Evolutionary conservation across 2,888 invertebrate genomes (phyloP), one percentile per base, ranked within the genome.

Genomic region (Exocentrus adspersus): DNA sequence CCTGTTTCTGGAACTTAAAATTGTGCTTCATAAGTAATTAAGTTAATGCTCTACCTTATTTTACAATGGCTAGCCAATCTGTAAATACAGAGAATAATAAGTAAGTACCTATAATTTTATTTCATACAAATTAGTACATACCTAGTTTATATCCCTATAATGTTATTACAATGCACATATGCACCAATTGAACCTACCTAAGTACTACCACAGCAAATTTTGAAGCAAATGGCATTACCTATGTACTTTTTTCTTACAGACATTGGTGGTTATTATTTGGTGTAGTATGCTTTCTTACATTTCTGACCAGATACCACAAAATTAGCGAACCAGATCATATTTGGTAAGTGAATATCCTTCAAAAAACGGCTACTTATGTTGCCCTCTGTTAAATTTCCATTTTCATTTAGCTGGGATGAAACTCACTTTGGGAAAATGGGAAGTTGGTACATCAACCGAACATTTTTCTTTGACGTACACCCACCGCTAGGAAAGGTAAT

Each of bases 351-450:
- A 20, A 28, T 17, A 37, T 32, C 19, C n/a, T n/a, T n/a, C n/a
- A n/a, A n/a, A n/a, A n/a, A n/a, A n/a, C n/a, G n/a, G n/a, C n/a
- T n/a, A n/a, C n/a, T n/a, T n/a, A n/a, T n/a, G n/a, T n/a, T n/a
- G n/a, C n/a, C n/a, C n/a, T n/a, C n/a, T n/a, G n/a, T n/a, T n/a
- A n/a, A n/a, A n/a, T n/a, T 17, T 20, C 17, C 19, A 20, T 17
- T 73, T 79, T 77, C n/a, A n/a, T n/a, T 75, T 78, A 94, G 94
- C 80, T 96, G 96, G 96, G 98, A 98, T 85, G 98, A 98, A 86
- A 97, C 97, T 21, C 98, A 98, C 85, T 98, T 98, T 87, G 97
- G 97, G 0, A 98, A 98, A 87, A 97, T 98, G 96, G 96, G 94
- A 0, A 96, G 95, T 79, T 98, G 97, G 96, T 98, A 98, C 78